These are phyloP conservation scores for Bombycilla garrulus DNA, from an alignment of 2,113 vertebrate genomes.

Conservation along the genomic window DNA sequence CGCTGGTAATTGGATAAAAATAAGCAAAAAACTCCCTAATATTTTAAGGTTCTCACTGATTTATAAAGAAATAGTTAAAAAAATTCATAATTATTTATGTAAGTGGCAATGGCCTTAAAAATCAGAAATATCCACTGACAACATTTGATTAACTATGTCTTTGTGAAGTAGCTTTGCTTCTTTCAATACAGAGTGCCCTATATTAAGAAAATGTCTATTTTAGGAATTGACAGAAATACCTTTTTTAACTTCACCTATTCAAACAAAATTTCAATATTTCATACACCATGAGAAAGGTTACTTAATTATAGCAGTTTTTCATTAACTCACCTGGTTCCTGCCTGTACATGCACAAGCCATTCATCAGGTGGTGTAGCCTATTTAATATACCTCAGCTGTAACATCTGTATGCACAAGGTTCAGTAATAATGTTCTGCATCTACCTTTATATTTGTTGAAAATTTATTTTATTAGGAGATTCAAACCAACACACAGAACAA, in stretches of 20 bases:
- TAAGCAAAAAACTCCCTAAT: accelerated
- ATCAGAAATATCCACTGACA: background rate
- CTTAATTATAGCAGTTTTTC: constrained; percentile 7
- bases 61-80: background rate
- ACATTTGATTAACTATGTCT: background rate
- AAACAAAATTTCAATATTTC: constrained; percentile 41
- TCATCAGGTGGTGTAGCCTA: background rate
- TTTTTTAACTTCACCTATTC: constrained; percentile 31
- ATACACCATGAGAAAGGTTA: background rate
- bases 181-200: background rate
- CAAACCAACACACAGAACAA: background rate
- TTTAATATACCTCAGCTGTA: constrained; percentile 31
- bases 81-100: background rate
- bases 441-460: constrained; percentile 30
- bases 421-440: constrained; percentile 5
- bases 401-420: background rate
- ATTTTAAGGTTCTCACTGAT: background rate
- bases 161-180: background rate
- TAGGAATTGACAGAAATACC: constrained; percentile 42
- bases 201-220: background rate
- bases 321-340: constrained; percentile 27
- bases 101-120: background rate
- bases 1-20: background rate
- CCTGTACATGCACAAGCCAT: background rate
- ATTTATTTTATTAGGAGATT: constrained; percentile 39